Conservation (phyloP, 2,888 invertebrate species). For the Protophormia terraenovae region DNA sequence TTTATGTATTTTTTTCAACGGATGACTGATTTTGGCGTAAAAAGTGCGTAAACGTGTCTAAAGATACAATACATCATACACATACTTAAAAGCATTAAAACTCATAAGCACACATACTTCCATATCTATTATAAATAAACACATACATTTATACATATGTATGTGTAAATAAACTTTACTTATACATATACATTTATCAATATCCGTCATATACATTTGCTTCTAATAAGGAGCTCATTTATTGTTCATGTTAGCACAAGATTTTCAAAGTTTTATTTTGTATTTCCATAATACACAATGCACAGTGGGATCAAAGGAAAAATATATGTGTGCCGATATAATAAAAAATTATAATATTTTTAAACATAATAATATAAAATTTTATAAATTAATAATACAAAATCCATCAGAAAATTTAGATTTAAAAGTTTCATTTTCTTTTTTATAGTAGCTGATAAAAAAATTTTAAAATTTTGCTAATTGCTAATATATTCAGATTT, state of each 20-base stretch:
- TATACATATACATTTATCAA: background rate
- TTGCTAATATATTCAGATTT: too few species aligned
- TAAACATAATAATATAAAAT: too few species aligned
- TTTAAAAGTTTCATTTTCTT: too few species aligned
- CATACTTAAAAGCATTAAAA: background rate
- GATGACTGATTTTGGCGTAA: conserved; percentile 27
- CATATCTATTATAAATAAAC: background rate
- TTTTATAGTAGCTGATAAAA: too few species aligned
- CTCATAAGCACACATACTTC: background rate
- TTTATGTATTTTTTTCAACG: conserved; percentile 14
- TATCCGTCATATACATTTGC: background rate
- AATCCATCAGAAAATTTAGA: too few species aligned
- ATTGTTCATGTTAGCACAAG: background rate
- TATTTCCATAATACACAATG: background rate
- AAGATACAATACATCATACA: background rate
- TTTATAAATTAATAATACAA: too few species aligned
- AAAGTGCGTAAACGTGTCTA: background rate
- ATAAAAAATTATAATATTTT: too few species aligned
- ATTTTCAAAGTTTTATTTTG: background rate
- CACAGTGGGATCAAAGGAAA: background rate
- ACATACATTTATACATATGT: too few species aligned
- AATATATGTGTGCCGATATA: too few species aligned
- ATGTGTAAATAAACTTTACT: too few species aligned
- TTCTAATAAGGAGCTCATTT: background rate
- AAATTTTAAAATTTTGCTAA: too few species aligned